phyloP scores from a whole-genome alignment of 2,888 invertebrate species.

The Dicyrtomina minuta region DNA sequence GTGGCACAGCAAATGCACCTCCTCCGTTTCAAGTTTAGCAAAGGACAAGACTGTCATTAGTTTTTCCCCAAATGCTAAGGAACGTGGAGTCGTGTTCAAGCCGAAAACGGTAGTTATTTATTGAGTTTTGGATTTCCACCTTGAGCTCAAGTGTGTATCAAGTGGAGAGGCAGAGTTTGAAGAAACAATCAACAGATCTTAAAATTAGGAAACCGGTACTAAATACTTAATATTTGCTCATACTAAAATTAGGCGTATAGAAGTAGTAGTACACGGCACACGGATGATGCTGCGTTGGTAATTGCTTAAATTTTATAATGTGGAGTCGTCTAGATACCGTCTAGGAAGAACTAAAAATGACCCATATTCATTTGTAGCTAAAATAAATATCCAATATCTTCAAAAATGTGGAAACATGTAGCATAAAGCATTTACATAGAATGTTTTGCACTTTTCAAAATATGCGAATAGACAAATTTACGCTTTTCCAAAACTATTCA shows the following conservation, averaged over 20 bases:
- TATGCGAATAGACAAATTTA: too few species aligned
- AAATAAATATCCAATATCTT: too few species aligned
- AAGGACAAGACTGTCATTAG: slow-evolving; percentile 44
- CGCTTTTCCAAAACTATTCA: too few species aligned
- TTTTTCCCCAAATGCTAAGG: not conserved
- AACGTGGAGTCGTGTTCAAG: not conserved
- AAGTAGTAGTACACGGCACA: not conserved
- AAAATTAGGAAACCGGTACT: slow-evolving; percentile 67
- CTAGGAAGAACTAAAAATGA: too few species aligned
- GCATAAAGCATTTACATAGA: too few species aligned
- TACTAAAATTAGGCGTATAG: not conserved
- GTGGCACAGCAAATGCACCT: slow-evolving; percentile 30
- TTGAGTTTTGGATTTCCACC: slow-evolving; percentile 27
- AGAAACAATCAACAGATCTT: too few species aligned
- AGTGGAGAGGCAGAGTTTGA: too few species aligned
- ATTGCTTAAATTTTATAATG: too few species aligned
- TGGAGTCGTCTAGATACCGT: too few species aligned
- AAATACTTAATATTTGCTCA: not conserved
- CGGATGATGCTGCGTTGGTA: not conserved
- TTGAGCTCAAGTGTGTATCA: slow-evolving; percentile 21
- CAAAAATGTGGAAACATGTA: too few species aligned
- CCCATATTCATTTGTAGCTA: too few species aligned
- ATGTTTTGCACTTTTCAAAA: too few species aligned
- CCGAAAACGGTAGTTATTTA: not conserved
- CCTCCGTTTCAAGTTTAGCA: slow-evolving; percentile 36